Evolutionary conservation across 1,140 invertebrate genomes (phyloP).

Genomic region (Drosophila insularis): DNA sequence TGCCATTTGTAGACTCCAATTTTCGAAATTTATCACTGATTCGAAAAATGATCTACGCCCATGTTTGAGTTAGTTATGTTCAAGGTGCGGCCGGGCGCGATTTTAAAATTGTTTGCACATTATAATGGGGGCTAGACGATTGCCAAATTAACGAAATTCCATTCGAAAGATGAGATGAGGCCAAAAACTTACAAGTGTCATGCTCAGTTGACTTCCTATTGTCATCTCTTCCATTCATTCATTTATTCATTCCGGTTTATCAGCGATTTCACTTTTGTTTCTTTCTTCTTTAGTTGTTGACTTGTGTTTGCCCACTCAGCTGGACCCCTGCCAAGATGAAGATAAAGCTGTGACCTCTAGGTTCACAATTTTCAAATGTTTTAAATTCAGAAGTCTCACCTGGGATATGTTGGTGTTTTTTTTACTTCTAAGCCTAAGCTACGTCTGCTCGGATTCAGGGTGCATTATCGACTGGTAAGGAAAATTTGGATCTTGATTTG

Average conservation of each 20-base stretch:
- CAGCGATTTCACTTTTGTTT: conserved; percentile 74
- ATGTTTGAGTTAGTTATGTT: conserved; percentile 6
- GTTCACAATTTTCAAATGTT: conserved; percentile 26
- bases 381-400: not conserved
- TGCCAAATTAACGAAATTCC: conserved; percentile 62
- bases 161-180: conserved; percentile 15
- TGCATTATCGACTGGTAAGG: not conserved
- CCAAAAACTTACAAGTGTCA: conserved; percentile 58
- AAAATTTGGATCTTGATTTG: not conserved
- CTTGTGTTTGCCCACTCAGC: conserved; percentile 1
- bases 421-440: not conserved
- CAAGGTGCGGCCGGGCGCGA: conserved; percentile 54
- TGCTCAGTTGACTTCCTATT: conserved; percentile 45
- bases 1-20: not conserved
- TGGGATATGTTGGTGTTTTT: not conserved
- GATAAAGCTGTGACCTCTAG: conserved; percentile 37
- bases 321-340: conserved; percentile 46
- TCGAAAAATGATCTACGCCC: not conserved
- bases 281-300: conserved; percentile 23
- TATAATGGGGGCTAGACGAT: conserved; percentile 38
- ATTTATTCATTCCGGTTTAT: conserved; percentile 55
- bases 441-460: too few relatives aligned
- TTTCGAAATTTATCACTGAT: not conserved
- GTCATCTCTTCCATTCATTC: conserved; percentile 37
- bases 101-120: conserved; percentile 56